Conservation (phyloP, 2,113 vertebrate species). For the Leucoraja erinaceus region DNA sequence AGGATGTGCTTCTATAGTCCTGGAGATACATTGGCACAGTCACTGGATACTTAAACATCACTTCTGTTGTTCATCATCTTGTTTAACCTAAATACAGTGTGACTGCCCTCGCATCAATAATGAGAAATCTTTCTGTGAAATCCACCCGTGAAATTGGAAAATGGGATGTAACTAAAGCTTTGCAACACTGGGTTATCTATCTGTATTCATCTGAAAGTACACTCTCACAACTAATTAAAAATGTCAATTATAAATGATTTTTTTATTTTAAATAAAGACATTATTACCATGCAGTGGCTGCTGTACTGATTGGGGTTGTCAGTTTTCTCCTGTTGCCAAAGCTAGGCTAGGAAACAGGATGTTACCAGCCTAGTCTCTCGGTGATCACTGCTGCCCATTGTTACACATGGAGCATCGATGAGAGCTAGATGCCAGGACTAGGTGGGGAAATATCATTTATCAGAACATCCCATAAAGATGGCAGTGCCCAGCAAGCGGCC, state of each 20-base stretch:
- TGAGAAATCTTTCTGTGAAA: constrained; percentile 23
- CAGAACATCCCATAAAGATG: neutral
- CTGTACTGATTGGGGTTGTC: neutral
- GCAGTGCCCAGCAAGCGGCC: neutral
- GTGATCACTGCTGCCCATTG: neutral
- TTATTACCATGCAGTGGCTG: constrained; percentile 4
- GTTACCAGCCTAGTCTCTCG: neutral
- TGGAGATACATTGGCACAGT: constrained; percentile 26
- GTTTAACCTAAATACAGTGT: constrained; percentile 33
- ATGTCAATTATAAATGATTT: constrained; percentile 14
- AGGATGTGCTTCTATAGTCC: constrained; percentile 26
- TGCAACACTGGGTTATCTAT: constrained; percentile 8
- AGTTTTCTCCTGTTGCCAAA: neutral
- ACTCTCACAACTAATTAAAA: constrained; percentile 28
- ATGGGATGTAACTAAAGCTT: constrained; percentile 35
- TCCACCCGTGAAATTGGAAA: constrained; percentile 23
- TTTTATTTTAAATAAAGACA: constrained; percentile 11
- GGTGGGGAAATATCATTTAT: constrained; percentile 15
- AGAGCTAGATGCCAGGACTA: neutral
- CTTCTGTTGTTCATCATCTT: constrained; percentile 34
- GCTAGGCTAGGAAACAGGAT: constrained; percentile 2
- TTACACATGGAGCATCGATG: neutral
- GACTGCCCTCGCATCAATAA: constrained; percentile 34
- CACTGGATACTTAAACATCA: constrained; percentile 32
- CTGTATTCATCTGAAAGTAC: constrained; percentile 23